phyloP scores from a whole-genome alignment of 2,888 invertebrate species.

The Uropetala carovei region DNA sequence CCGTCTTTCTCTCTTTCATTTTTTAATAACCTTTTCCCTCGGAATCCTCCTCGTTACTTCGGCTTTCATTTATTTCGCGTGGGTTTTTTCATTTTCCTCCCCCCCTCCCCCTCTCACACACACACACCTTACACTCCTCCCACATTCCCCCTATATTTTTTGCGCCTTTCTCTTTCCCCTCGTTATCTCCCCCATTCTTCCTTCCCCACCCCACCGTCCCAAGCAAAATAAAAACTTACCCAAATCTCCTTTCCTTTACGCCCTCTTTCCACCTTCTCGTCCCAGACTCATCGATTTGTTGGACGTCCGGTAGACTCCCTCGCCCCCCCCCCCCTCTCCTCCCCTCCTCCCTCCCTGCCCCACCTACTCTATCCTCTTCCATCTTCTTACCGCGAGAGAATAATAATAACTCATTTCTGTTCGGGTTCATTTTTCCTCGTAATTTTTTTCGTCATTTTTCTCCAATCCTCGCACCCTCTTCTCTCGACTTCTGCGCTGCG shows the following conservation, averaged over 20 bases:
- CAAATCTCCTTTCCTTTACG: background rate
- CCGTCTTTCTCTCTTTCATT: too few species aligned
- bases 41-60: background rate
- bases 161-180: too few species aligned
- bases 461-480: background rate
- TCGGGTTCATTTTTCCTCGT: background rate
- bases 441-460: background rate
- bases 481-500: background rate
- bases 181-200: too few species aligned
- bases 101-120: background rate
- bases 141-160: too few species aligned
- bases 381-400: slow-evolving; percentile 29
- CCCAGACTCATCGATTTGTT: background rate
- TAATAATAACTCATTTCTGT: slow-evolving; percentile 33
- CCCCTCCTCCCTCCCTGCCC: background rate
- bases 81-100: background rate
- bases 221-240: background rate
- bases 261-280: background rate
- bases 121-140: too few species aligned
- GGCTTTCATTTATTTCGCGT: background rate
- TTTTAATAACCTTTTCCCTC: too few species aligned
- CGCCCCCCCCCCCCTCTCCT: background rate
- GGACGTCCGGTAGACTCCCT: background rate
- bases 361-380: background rate
- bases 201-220: too few species aligned